Percentiles rank a stretch among this genome's conserved stretches.
Conservation (phyloP, 2,888 invertebrate species). For the Napeogenes sylphis region DNA sequence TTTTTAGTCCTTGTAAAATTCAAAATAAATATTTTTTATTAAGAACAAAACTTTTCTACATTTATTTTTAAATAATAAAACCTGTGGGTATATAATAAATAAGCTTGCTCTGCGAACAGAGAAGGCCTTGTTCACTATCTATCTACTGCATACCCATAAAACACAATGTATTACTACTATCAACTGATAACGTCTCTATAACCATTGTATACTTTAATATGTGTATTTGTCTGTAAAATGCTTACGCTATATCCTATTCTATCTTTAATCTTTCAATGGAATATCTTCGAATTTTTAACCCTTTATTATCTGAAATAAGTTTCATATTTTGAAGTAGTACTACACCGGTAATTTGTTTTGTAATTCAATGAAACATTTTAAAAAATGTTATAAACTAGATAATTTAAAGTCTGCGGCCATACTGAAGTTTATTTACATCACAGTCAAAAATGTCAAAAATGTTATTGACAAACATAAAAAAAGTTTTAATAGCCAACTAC, state of each 20-base stretch:
- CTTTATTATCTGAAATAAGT: slow-evolving; percentile 7
- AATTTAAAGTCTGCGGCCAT: slow-evolving; percentile 19
- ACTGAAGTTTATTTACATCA: slow-evolving; percentile 9
- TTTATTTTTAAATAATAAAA: no score
- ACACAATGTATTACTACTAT: slow-evolving; percentile 3
- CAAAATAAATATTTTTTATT: not conserved
- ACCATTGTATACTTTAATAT: slow-evolving; percentile 5
- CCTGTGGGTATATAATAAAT: no score
- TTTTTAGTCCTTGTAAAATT: not conserved
- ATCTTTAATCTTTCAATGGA: slow-evolving; percentile 18
- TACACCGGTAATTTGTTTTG: slow-evolving; percentile 11
- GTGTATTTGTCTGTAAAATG: slow-evolving; percentile 4
- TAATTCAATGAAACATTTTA: slow-evolving; percentile 8
- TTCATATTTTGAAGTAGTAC: slow-evolving; percentile 16
- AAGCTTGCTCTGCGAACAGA: not conserved
- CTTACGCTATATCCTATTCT: not conserved
- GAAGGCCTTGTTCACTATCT: slow-evolving; percentile 1
- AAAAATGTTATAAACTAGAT: slow-evolving; percentile 10
- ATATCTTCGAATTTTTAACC: slow-evolving; percentile 9
- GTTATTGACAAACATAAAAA: not conserved
- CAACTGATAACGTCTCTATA: not conserved
- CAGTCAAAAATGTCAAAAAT: slow-evolving; percentile 3
- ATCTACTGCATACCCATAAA: slow-evolving; percentile 3
- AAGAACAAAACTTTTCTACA: no score
- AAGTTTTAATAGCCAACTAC: not conserved